Evolutionary conservation across 2,113 vertebrate species (phyloP).

Genomic region (Odocoileus hemionus): DNA sequence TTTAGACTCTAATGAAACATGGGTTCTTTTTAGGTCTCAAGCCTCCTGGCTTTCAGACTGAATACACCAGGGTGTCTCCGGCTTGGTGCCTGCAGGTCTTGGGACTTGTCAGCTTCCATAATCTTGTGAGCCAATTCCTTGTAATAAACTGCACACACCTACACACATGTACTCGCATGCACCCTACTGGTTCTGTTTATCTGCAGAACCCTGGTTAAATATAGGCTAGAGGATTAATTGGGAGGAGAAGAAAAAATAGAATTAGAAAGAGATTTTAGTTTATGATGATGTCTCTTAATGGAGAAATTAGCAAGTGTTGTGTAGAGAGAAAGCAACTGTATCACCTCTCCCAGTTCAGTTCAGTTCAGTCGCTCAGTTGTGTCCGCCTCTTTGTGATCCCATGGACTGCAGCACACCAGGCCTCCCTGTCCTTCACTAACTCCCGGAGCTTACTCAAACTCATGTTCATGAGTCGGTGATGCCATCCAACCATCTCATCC

Average conservation of each 20-base stretch:
- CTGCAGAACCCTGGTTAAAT: neutral
- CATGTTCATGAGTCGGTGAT: neutral
- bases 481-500: neutral
- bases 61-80: neutral
- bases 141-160: neutral
- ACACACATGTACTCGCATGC: neutral
- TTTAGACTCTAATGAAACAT: neutral
- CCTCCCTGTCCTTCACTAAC: neutral
- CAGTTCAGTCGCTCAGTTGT: neutral
- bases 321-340: neutral
- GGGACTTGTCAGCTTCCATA: neutral
- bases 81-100: neutral
- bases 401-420: neutral
- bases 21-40: neutral
- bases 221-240: neutral
- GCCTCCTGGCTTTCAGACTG: neutral
- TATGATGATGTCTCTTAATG: neutral
- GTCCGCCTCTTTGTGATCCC: neutral
- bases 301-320: neutral
- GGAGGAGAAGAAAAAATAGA: neutral
- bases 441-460: neutral
- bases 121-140: neutral
- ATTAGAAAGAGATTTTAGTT: conserved; percentile 2
- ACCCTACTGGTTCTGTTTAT: neutral
- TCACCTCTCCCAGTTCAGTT: neutral